Evolutionary conservation across 2,113 vertebrate genomes (phyloP).

Genomic region (Spea bombifrons): DNA sequence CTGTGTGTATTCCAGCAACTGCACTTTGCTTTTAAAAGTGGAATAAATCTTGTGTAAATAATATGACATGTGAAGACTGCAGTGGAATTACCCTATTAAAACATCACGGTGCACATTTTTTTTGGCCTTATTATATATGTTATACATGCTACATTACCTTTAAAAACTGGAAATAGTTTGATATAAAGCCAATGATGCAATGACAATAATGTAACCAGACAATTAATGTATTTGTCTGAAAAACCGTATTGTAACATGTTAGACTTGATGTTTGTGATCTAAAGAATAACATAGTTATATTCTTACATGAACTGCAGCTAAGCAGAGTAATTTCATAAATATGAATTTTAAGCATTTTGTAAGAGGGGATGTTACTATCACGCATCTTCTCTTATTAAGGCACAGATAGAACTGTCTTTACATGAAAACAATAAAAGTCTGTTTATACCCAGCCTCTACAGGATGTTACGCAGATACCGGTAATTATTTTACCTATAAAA

Average conservation of each 20-base stretch:
- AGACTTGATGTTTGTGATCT: not conserved
- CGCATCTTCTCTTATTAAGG: too few species aligned
- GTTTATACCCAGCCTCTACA: too few species aligned
- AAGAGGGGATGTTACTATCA: too few species aligned
- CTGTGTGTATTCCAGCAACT: too few species aligned
- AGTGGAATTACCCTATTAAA: not conserved
- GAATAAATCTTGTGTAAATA: not conserved
- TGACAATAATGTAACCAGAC: constrained; percentile 1
- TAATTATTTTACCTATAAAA: too few species aligned
- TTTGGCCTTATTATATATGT: not conserved
- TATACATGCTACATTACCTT: not conserved
- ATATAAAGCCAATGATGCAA: not conserved
- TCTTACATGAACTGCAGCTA: not conserved
- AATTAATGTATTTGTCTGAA: not conserved
- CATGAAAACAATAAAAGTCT: too few species aligned
- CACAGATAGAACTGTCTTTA: too few species aligned
- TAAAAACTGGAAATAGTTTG: not conserved
- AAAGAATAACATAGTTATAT: not conserved
- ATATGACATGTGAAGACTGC: not conserved
- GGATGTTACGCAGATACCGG: too few species aligned
- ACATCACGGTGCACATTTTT: not conserved
- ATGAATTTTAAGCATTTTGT: too few species aligned
- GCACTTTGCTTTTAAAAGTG: not conserved
- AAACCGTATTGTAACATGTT: not conserved
- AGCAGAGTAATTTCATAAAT: too few species aligned